Conservation (phyloP, 2,113 vertebrate genomes). For the Hippoglossus stenolepis region DNA sequence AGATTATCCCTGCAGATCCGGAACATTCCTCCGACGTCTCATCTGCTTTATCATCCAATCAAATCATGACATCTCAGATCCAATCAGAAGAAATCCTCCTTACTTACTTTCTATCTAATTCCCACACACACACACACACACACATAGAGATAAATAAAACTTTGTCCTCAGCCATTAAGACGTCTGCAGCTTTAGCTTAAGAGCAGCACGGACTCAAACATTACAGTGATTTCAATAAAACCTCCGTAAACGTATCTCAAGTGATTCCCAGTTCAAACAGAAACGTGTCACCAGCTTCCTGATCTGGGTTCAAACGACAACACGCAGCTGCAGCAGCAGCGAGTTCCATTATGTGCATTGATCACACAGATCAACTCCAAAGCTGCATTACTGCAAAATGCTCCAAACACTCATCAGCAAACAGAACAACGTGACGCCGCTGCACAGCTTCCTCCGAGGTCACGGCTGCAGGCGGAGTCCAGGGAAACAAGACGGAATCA, state of each 20-base stretch:
- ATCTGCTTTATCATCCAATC: slow-evolving; percentile 58
- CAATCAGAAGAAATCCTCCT: slow-evolving; percentile 53
- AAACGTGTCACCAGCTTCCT: neutral
- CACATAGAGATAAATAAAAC: slow-evolving; percentile 6
- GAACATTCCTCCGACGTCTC: slow-evolving; percentile 41
- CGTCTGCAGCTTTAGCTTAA: slow-evolving; percentile 41
- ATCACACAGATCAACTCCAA: slow-evolving; percentile 9
- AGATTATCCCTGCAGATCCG: slow-evolving; percentile 54
- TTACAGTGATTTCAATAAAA: neutral
- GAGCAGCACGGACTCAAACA: neutral
- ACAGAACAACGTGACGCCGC: neutral
- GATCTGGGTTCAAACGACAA: slow-evolving; percentile 2
- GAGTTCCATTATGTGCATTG: slow-evolving; percentile 43
- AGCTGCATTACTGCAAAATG: slow-evolving; percentile 37
- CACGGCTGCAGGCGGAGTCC: too few species aligned
- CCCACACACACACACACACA: slow-evolving; percentile 2
- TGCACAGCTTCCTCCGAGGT: neutral
- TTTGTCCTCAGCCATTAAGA: slow-evolving; percentile 24
- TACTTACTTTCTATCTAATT: slow-evolving; percentile 19
- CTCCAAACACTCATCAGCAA: slow-evolving; percentile 24
- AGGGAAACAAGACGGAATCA: too few species aligned
- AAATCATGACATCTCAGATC: slow-evolving; percentile 30
- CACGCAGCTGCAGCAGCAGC: neutral
- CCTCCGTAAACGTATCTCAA: too few species aligned
- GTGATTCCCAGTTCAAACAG: neutral